Conservation (phyloP, 2,888 invertebrate species). For the Pasiphila rectangulata region DNA sequence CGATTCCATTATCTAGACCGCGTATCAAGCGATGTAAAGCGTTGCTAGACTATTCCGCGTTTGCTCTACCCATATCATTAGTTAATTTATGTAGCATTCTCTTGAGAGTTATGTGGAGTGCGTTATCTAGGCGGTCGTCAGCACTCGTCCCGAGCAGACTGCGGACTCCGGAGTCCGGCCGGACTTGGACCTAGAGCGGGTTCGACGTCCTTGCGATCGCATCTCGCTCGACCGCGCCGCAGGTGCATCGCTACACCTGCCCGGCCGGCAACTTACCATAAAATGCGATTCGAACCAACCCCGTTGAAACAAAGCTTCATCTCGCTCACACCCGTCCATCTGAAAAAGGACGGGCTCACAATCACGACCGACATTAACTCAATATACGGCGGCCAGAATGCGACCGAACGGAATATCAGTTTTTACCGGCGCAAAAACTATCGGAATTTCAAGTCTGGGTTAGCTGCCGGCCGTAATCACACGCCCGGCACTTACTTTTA, state of each 20-base stretch:
- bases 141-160: constrained; percentile 44
- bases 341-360: constrained; percentile 59
- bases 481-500: constrained; percentile 68
- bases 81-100: constrained; percentile 69
- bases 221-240: constrained; percentile 74
- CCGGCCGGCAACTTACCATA: constrained; percentile 75
- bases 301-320: constrained; percentile 63
- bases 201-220: constrained; percentile 73
- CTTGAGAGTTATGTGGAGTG: constrained; percentile 62
- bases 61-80: constrained; percentile 63
- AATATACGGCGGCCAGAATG: constrained; percentile 73
- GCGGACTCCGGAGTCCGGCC: too few relatives aligned
- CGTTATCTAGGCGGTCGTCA: constrained; percentile 59
- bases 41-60: constrained; percentile 42
- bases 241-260: constrained; percentile 78
- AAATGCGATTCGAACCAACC: constrained; percentile 76
- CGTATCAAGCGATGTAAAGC: constrained; percentile 51
- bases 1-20: constrained; percentile 49
- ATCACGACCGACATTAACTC: constrained; percentile 78
- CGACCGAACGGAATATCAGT: constrained; percentile 76
- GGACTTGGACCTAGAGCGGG: constrained; percentile 46
- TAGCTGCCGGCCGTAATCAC: constrained; percentile 69
- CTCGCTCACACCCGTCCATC: constrained; percentile 52
- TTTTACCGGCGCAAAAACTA: constrained; percentile 79
- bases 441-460: constrained; percentile 74